phyloP scores from a whole-genome alignment of 2,113 vertebrate genomes.

The Chaetodon auriga region DNA sequence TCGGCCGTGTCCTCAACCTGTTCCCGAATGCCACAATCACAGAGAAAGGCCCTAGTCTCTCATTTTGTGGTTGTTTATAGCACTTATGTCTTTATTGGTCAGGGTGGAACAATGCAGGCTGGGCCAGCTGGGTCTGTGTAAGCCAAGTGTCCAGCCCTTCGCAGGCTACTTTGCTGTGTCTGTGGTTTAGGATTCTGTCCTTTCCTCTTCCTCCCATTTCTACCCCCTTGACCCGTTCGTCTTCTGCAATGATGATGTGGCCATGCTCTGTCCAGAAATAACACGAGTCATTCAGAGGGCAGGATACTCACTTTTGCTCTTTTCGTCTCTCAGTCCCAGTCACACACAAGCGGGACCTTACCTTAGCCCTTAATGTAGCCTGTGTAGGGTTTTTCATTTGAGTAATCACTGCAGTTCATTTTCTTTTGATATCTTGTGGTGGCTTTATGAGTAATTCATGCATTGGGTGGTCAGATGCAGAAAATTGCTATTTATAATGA shows the following conservation, averaged over 20 bases:
- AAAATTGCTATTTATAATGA: background rate
- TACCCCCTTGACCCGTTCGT: constrained; percentile 55
- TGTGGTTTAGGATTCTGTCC: constrained; percentile 62
- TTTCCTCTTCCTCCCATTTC: constrained; percentile 53
- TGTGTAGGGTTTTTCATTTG: background rate
- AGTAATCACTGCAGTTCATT: background rate
- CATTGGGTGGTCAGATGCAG: background rate
- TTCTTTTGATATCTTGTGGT: constrained; percentile 5
- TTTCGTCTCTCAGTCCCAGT: background rate
- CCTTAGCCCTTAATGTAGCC: background rate
- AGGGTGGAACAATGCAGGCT: constrained; percentile 59
- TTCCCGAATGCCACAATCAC: constrained; percentile 55
- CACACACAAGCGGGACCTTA: background rate
- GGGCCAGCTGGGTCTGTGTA: constrained; percentile 48
- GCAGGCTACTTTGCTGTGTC: constrained; percentile 17
- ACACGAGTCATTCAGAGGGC: constrained; percentile 58
- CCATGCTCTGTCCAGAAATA: constrained; percentile 53
- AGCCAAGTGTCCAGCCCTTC: constrained; percentile 63
- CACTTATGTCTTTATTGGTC: constrained; percentile 59
- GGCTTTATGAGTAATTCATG: constrained; percentile 35
- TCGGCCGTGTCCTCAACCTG: constrained; percentile 61
- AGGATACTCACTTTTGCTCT: constrained; percentile 21
- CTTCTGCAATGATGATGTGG: constrained; percentile 61
- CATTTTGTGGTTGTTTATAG: constrained; percentile 71
- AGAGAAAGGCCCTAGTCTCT: constrained; percentile 48